These are phyloP conservation scores for Aphis gossypii DNA, from an alignment of 1,140 invertebrate species.

Conservation along the genomic window DNA sequence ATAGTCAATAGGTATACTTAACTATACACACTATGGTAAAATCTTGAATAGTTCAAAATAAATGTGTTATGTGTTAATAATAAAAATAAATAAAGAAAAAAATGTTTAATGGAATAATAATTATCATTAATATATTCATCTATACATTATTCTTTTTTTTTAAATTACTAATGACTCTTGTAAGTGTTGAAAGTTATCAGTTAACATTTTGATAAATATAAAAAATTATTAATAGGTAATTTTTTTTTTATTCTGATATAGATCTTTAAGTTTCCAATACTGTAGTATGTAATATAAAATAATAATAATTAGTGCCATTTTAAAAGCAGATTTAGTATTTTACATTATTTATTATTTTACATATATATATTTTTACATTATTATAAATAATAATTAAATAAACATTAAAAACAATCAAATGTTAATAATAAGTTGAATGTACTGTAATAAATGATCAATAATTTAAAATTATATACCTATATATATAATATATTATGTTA, in stretches of 20 bases:
- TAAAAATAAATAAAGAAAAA: no score
- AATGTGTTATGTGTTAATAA: no score
- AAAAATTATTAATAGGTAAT: neutral
- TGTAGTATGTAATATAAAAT: neutral
- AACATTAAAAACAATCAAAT: neutral
- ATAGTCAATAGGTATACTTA: no score
- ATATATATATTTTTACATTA: no score
- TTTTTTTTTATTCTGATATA: neutral
- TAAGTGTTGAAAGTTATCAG: neutral
- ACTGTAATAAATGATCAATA: neutral
- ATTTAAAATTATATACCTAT: neutral
- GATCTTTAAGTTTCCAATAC: neutral
- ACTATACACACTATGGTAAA: no score
- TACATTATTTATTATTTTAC: no score
- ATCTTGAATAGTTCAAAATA: no score
- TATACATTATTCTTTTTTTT: no score
- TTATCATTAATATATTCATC: no score
- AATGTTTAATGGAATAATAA: no score
- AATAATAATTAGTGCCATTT: neutral
- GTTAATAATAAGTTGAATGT: neutral
- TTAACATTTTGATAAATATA: neutral
- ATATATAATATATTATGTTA: neutral
- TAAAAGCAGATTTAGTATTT: neutral
- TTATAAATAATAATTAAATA: neutral
- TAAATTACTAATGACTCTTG: neutral